Percentiles rank a stretch among this genome's conserved stretches.
These are phyloP conservation scores for Otolemur crassicaudatus DNA, from an alignment of 2,797 vertebrate species.

Conservation along the genomic window DNA sequence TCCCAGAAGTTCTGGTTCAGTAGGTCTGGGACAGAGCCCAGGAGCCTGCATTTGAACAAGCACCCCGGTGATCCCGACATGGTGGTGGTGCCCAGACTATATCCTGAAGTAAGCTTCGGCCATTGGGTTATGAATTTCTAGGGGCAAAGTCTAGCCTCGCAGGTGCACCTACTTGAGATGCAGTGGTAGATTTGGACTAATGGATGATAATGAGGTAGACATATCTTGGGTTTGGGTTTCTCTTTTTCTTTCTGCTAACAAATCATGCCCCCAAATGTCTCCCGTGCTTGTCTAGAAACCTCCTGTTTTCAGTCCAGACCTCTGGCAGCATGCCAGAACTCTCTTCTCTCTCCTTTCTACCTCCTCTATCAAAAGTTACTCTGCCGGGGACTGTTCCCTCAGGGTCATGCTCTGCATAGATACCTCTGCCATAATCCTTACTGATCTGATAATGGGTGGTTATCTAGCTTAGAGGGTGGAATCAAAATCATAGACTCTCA, in stretches of 20 bases:
- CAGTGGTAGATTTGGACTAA: background rate
- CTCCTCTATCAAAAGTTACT: background rate
- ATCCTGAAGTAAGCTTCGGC: background rate
- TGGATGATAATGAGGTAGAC: background rate
- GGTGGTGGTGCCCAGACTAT: background rate
- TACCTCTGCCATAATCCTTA: rapidly evolving
- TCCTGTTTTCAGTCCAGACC: background rate
- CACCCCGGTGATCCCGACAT: background rate
- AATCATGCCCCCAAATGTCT: background rate
- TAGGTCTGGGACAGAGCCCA: background rate
- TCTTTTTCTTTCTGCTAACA: background rate
- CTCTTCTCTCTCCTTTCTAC: background rate
- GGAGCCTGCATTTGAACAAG: background rate
- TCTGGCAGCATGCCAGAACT: background rate
- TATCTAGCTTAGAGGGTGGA: background rate
- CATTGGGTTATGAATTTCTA: background rate
- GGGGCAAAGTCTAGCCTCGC: background rate
- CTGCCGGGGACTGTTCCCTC: background rate
- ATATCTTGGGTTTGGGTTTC: background rate
- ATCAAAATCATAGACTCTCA: background rate
- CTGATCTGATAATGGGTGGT: no score
- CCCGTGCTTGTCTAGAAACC: background rate
- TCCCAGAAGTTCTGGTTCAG: background rate
- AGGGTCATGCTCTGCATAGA: background rate
- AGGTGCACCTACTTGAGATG: rapidly evolving